These are phyloP conservation scores for Pholis gunnellus DNA, from an alignment of 2,113 vertebrate species.

Conservation along the genomic window DNA sequence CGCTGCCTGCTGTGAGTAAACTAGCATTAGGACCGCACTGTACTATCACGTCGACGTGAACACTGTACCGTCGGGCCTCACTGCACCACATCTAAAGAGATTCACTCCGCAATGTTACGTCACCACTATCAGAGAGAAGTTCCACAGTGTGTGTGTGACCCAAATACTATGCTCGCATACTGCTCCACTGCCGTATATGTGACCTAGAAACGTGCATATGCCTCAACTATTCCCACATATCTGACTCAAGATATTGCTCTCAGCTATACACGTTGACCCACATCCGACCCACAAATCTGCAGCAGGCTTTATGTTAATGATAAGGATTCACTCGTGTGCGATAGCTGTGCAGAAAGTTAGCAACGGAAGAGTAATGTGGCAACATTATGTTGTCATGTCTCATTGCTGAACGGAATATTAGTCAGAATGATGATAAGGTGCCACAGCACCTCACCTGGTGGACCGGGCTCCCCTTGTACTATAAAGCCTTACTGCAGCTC, in stretches of 20 bases:
- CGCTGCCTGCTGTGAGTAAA: constrained; percentile 11
- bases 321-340: constrained; percentile 2
- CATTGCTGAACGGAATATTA: neutral
- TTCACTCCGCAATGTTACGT: constrained; percentile 77
- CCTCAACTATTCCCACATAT: constrained; percentile 62
- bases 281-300: constrained; percentile 55
- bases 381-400: neutral
- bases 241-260: constrained; percentile 66
- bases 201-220: constrained; percentile 80
- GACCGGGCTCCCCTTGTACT: neutral
- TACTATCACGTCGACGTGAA: constrained; percentile 19
- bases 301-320: neutral
- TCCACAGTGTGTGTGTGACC: constrained; percentile 76
- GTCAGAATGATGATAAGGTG: neutral
- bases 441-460: neutral
- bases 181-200: constrained; percentile 65
- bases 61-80: constrained; percentile 35
- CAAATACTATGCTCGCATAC: constrained; percentile 71
- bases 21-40: constrained; percentile 2
- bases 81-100: constrained; percentile 71
- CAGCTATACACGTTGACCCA: constrained; percentile 53
- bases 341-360: neutral
- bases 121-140: constrained; percentile 74
- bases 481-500: neutral
- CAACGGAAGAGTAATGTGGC: neutral